Percentiles rank a stretch among this genome's conserved stretches.
Evolutionary conservation across 2,113 vertebrate species (phyloP).

Genomic region (Lepisosteus osseus): DNA sequence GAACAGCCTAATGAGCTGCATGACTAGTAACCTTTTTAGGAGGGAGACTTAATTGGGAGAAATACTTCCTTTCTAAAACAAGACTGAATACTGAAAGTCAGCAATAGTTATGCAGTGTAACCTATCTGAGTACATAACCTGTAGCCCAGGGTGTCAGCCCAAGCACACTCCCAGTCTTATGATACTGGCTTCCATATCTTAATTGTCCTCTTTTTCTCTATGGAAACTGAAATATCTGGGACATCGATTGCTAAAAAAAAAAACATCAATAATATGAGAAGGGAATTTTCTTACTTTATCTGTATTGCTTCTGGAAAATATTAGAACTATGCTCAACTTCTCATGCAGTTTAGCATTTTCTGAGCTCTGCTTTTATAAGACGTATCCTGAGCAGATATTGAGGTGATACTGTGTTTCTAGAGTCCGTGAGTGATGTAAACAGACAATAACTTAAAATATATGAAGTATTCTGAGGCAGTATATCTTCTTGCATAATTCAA

Average conservation of each 20-base stretch:
- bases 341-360: slow-evolving; percentile 18
- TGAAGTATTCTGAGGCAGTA: not conserved
- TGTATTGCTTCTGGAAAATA: too few relatives aligned
- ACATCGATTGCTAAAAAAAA: too few relatives aligned
- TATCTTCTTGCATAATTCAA: slow-evolving; percentile 51
- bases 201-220: not conserved
- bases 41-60: slow-evolving; percentile 42
- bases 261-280: too few relatives aligned
- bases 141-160: not conserved
- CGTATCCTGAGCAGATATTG: slow-evolving; percentile 26
- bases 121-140: not conserved
- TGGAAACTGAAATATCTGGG: too few relatives aligned
- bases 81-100: slow-evolving; percentile 33
- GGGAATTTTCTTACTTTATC: too few relatives aligned
- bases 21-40: slow-evolving; percentile 29
- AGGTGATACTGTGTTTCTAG: not conserved
- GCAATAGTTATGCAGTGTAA: slow-evolving; percentile 10
- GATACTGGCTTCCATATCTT: not conserved
- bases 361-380: slow-evolving; percentile 32
- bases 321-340: not conserved
- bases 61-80: slow-evolving; percentile 39
- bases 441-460: slow-evolving; percentile 26
- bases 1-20: slow-evolving; percentile 44
- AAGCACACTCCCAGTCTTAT: not conserved
- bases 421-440: slow-evolving; percentile 11